Conservation (phyloP, 2,797 vertebrate species). For the Simalia tracyae region DNA sequence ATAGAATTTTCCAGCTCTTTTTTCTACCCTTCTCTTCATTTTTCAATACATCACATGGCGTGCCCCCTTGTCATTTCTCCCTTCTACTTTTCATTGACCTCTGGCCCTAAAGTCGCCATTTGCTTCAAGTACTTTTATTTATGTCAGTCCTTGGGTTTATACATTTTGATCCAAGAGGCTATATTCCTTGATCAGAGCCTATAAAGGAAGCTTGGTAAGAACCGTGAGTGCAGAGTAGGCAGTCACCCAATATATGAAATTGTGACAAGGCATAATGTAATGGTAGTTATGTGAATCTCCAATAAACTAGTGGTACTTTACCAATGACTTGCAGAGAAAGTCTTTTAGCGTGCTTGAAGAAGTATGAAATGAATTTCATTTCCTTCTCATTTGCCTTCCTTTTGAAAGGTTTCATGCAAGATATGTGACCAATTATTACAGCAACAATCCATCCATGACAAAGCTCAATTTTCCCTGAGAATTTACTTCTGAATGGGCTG, state of each 20-base stretch:
- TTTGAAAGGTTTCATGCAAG: slow-evolving; percentile 92
- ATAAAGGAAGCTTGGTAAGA: slow-evolving; percentile 68
- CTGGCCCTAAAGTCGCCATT: slow-evolving; percentile 73
- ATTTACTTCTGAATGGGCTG: slow-evolving; percentile 88
- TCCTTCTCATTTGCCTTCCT: slow-evolving; percentile 92
- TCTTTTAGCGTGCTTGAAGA: slow-evolving; percentile 92
- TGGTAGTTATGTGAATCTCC: slow-evolving; percentile 82
- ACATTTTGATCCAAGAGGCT: slow-evolving; percentile 71
- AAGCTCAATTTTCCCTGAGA: slow-evolving; percentile 98
- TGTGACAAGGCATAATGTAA: slow-evolving; percentile 85
- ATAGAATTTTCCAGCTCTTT: background rate
- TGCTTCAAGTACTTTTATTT: slow-evolving; percentile 74
- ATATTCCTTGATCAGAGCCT: slow-evolving; percentile 64
- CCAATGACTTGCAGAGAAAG: slow-evolving; percentile 84
- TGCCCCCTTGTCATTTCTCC: slow-evolving; percentile 52
- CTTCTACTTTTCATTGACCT: slow-evolving; percentile 72
- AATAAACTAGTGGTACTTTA: slow-evolving; percentile 83
- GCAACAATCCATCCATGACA: slow-evolving; percentile 99
- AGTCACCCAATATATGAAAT: slow-evolving; percentile 81
- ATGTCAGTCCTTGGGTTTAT: slow-evolving; percentile 66
- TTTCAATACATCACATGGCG: slow-evolving; percentile 65
- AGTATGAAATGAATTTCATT: slow-evolving; percentile 99
- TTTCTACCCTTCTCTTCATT: background rate
- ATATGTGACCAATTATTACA: slow-evolving; percentile 98
- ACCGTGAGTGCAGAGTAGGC: slow-evolving; percentile 76